Evolutionary conservation across 2,113 vertebrate species (phyloP).

Genomic region (Neodontobutis hainanensis): DNA sequence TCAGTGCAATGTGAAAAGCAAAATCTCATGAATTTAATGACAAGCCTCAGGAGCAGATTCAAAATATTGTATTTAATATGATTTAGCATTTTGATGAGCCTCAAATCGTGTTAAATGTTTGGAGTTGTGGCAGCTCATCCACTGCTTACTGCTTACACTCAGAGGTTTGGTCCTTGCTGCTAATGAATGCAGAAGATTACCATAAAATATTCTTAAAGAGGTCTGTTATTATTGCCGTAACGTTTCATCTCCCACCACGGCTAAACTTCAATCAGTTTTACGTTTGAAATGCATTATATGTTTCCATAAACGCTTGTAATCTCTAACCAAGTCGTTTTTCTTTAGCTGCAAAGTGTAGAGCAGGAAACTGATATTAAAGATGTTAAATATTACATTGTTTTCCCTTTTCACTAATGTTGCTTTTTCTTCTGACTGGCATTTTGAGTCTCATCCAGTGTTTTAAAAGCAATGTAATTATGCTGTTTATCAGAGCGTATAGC

Average conservation of each 20-base stretch:
- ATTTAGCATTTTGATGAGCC: constrained; percentile 81
- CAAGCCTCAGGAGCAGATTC: constrained; percentile 60
- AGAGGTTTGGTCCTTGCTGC: constrained; percentile 62
- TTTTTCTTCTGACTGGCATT: constrained; percentile 59
- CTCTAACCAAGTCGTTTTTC: constrained; percentile 77
- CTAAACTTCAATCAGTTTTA: constrained; percentile 83
- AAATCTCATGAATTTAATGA: constrained; percentile 77
- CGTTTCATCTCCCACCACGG: constrained; percentile 76
- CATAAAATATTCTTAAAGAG: constrained; percentile 86
- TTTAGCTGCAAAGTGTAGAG: constrained; percentile 66
- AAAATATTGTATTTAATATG: constrained; percentile 81
- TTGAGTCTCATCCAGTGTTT: constrained; percentile 75
- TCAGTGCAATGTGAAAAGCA: constrained; percentile 38
- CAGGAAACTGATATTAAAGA: constrained; percentile 67
- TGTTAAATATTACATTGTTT: constrained; percentile 77
- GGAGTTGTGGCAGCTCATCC: constrained; percentile 74
- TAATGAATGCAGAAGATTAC: constrained; percentile 82
- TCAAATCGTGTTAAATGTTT: constrained; percentile 83
- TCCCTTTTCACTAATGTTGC: constrained; percentile 42
- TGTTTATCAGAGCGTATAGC: constrained; percentile 76
- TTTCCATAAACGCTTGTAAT: constrained; percentile 75
- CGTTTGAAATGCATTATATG: constrained; percentile 82
- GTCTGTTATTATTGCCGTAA: constrained; percentile 75
- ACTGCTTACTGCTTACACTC: constrained; percentile 70
- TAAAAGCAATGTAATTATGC: constrained; percentile 77